Evolutionary conservation across 2,888 invertebrate genomes (phyloP).

Genomic region (Acanthosepion esculentum): DNA sequence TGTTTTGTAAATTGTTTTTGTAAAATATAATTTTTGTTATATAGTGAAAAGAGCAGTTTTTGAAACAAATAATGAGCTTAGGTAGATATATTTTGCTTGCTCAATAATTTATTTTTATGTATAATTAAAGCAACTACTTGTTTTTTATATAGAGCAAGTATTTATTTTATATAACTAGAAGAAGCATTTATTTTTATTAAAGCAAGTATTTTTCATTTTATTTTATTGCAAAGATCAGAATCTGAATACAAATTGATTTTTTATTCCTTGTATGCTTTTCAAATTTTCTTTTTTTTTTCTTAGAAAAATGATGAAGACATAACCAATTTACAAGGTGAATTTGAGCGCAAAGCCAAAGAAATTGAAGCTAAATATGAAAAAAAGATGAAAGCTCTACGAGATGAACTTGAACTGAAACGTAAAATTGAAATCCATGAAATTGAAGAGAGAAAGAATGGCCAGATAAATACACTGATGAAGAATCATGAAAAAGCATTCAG

Average conservation of each 20-base stretch:
- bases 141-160: no score
- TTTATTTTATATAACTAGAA: no score
- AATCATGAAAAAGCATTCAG: slow-evolving; percentile 89
- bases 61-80: no score
- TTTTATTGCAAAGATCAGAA: not conserved
- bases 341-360: slow-evolving; percentile 82
- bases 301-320: slow-evolving; percentile 78
- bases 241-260: not conserved
- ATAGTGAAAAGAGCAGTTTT: no score
- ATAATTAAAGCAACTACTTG: no score
- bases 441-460: slow-evolving; percentile 92
- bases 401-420: slow-evolving; percentile 81
- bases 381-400: slow-evolving; percentile 83
- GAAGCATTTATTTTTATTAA: no score
- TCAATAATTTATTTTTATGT: no score
- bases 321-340: slow-evolving; percentile 80
- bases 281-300: slow-evolving; percentile 46
- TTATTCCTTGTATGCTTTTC: not conserved
- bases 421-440: slow-evolving; percentile 81
- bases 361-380: slow-evolving; percentile 84
- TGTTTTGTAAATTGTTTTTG: no score
- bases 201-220: no score
- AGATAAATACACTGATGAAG: slow-evolving; percentile 85
- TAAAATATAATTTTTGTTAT: no score
- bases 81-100: no score